Conservation (phyloP, 2,113 vertebrate species). For the Balaeniceps rex region DNA sequence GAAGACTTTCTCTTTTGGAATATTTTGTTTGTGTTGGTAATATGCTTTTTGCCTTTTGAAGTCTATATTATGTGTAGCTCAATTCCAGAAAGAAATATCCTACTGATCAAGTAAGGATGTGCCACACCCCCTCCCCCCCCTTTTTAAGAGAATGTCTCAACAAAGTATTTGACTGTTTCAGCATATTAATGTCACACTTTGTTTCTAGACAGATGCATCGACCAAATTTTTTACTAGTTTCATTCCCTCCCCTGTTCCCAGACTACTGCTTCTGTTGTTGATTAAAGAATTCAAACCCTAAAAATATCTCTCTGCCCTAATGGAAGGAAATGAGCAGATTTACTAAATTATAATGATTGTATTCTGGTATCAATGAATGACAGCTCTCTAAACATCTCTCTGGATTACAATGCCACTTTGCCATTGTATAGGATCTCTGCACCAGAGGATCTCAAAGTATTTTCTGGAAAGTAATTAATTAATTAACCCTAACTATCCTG, state of each 20-base stretch:
- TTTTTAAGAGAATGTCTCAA: neutral
- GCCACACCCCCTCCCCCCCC: rapidly evolving
- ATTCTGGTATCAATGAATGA: neutral
- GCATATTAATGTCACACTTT: neutral
- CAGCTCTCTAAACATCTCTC: neutral
- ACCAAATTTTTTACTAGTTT: neutral
- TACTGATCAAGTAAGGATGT: neutral
- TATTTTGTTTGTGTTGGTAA: neutral
- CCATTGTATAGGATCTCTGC: neutral
- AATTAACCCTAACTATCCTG: neutral
- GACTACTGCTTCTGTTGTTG: neutral
- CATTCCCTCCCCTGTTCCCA: neutral
- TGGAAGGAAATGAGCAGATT: neutral
- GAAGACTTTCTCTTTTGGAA: neutral
- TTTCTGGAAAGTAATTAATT: neutral
- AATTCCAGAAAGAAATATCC: neutral
- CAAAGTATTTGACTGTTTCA: neutral
- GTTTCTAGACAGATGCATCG: neutral
- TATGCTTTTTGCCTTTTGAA: neutral
- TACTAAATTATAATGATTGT: neutral
- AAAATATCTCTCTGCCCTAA: neutral
- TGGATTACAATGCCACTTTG: neutral
- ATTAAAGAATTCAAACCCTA: neutral
- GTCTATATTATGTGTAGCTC: neutral
- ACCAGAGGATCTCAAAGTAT: neutral